phyloP scores from a whole-genome alignment of 1,140 invertebrate genomes.

The Procambarus clarkii region DNA sequence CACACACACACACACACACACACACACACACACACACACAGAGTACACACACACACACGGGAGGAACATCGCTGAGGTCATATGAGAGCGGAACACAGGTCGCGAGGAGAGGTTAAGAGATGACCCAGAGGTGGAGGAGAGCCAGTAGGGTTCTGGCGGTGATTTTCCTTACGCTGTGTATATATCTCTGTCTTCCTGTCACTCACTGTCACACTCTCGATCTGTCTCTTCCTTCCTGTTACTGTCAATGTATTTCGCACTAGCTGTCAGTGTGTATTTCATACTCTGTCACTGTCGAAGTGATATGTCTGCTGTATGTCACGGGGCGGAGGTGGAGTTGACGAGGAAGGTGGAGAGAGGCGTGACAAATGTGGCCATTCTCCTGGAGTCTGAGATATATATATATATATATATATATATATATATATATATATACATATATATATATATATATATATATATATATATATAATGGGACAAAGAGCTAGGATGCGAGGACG shows the following conservation, averaged over 20 bases:
- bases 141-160: background rate
- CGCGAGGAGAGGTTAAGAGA: background rate
- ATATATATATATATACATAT: too few species aligned
- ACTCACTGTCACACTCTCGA: slow-evolving; percentile 5
- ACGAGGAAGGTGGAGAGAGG: background rate
- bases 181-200: background rate
- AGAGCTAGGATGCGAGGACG: too few species aligned
- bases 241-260: background rate
- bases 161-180: background rate
- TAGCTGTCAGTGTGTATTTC: too few species aligned
- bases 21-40: too few species aligned
- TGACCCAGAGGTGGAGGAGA: background rate
- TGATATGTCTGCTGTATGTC: background rate
- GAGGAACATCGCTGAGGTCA: background rate
- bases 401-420: too few species aligned
- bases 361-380: too few species aligned
- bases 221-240: background rate
- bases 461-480: too few species aligned
- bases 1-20: background rate
- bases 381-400: too few species aligned
- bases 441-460: too few species aligned
- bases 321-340: background rate
- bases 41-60: too few species aligned
- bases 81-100: background rate
- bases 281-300: too few species aligned